These are phyloP conservation scores for Leptinotarsa juncta DNA, from an alignment of 2,888 invertebrate species.

Conservation along the genomic window DNA sequence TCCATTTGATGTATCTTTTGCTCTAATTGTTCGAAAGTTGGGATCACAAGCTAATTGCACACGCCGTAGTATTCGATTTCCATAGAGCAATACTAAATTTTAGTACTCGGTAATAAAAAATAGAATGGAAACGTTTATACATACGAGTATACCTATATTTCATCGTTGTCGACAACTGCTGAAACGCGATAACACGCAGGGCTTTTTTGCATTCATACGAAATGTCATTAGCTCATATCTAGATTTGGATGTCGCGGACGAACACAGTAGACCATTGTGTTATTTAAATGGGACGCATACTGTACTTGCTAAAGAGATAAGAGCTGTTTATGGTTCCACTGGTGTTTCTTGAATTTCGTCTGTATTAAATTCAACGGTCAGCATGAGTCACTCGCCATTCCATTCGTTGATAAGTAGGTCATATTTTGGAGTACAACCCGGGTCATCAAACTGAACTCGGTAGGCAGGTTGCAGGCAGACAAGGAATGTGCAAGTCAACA, in stretches of 20 bases:
- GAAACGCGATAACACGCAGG: background rate
- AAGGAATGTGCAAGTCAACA: too few species aligned
- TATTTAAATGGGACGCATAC: conserved; percentile 1
- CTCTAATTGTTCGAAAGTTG: too few species aligned
- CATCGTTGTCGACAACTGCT: background rate
- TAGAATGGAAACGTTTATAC: too few species aligned
- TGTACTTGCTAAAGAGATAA: conserved; percentile 2
- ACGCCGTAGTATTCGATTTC: too few species aligned
- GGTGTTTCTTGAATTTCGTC: conserved; percentile 5
- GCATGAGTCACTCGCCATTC: conserved; percentile 1
- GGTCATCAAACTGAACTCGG: background rate
- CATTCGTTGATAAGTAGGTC: background rate
- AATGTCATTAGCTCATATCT: conserved; percentile 7
- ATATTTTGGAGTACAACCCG: background rate
- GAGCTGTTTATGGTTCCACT: conserved; percentile 3
- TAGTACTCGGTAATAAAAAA: too few species aligned
- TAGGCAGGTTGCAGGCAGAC: too few species aligned
- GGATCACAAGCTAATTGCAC: too few species aligned
- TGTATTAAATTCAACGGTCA: background rate
- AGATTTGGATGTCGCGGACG: conserved; percentile 2
- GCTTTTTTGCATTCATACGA: background rate
- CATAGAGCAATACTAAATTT: too few species aligned
- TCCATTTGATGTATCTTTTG: too few species aligned
- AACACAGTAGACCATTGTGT: conserved; percentile 1
- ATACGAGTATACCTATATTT: too few species aligned